phyloP scores from a whole-genome alignment of 2,888 invertebrate genomes.

The Zonitis immaculata region DNA sequence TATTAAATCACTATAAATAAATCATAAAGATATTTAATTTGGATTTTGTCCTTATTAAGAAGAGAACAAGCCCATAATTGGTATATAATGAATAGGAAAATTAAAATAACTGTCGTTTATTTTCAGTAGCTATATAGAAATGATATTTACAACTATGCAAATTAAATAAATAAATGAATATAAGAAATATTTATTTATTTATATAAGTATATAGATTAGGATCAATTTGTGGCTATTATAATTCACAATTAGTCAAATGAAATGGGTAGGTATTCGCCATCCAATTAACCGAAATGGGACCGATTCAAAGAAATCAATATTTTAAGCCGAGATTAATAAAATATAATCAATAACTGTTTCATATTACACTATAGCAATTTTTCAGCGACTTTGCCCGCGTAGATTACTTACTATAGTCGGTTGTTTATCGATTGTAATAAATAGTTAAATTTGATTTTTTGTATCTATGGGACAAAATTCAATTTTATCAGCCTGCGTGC shows the following conservation, averaged over 20 bases:
- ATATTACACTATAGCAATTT: no score
- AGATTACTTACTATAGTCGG: no score
- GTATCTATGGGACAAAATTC: no score
- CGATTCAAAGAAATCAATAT: slow-evolving; percentile 10
- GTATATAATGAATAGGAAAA: slow-evolving; percentile 40
- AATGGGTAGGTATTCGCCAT: slow-evolving; percentile 22
- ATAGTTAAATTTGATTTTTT: no score
- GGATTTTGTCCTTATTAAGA: slow-evolving; percentile 35
- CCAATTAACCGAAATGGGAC: slow-evolving; percentile 24
- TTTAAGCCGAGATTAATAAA: slow-evolving; percentile 9
- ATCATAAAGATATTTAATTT: slow-evolving; percentile 34
- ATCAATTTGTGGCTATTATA: slow-evolving; percentile 28
- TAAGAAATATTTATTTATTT: no score
- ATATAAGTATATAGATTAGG: slow-evolving; percentile 19
- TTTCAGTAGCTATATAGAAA: slow-evolving; percentile 36
- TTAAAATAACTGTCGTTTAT: slow-evolving; percentile 39
- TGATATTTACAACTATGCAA: slow-evolving; percentile 40
- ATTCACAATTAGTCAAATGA: slow-evolving; percentile 36
- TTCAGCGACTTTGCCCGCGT: no score
- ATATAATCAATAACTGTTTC: slow-evolving; percentile 2
- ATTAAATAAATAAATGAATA: slow-evolving; percentile 22
- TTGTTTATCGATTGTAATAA: no score
- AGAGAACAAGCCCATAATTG: slow-evolving; percentile 38
- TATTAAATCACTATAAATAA: slow-evolving; percentile 31
- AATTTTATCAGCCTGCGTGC: no score